Percentiles rank a stretch among this genome's conserved stretches.
Conservation (phyloP, 1,140 invertebrate genomes). For the Papilio machaon region DNA sequence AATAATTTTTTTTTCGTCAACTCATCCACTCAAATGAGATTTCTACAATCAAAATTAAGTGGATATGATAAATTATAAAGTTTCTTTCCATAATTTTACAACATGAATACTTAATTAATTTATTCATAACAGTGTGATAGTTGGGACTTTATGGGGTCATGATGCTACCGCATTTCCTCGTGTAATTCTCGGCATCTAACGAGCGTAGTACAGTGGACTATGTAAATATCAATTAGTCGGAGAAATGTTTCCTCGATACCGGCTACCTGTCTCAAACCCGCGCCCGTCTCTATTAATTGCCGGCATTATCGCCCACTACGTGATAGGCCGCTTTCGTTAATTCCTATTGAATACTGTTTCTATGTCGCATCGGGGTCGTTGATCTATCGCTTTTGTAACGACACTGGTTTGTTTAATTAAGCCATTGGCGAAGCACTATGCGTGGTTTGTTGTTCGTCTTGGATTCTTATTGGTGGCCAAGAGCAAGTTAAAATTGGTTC, state of each 20-base stretch:
- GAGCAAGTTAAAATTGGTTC: conserved; percentile 4
- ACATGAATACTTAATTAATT: conserved; percentile 52
- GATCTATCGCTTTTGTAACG: conserved; percentile 23
- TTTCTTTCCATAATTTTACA: conserved; percentile 38
- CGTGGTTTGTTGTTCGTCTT: conserved; percentile 9
- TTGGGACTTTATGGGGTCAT: conserved; percentile 56
- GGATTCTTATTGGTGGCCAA: not conserved
- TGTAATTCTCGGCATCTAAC: conserved; percentile 51
- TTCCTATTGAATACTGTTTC: conserved; percentile 32
- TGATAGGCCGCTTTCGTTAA: conserved; percentile 59
- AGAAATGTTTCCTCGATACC: conserved; percentile 59
- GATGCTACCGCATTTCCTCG: conserved; percentile 56
- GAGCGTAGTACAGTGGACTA: conserved; percentile 51
- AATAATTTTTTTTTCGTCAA: conserved; percentile 8
- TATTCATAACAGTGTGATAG: conserved; percentile 47
- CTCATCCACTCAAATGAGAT: conserved; percentile 25
- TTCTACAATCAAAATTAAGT: conserved; percentile 38
- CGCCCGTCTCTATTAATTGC: conserved; percentile 58
- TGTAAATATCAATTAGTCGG: conserved; percentile 68
- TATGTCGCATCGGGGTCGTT: conserved; percentile 19
- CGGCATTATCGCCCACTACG: conserved; percentile 59
- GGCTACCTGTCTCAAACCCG: conserved; percentile 55
- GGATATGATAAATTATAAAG: conserved; percentile 36
- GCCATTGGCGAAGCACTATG: conserved; percentile 28
- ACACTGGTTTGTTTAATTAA: conserved; percentile 35